A percentile compares a stretch with the other conserved stretches of the same genome.
Evolutionary conservation across 2,888 invertebrate species (phyloP).

Genomic region (Chouioia cunea): DNA sequence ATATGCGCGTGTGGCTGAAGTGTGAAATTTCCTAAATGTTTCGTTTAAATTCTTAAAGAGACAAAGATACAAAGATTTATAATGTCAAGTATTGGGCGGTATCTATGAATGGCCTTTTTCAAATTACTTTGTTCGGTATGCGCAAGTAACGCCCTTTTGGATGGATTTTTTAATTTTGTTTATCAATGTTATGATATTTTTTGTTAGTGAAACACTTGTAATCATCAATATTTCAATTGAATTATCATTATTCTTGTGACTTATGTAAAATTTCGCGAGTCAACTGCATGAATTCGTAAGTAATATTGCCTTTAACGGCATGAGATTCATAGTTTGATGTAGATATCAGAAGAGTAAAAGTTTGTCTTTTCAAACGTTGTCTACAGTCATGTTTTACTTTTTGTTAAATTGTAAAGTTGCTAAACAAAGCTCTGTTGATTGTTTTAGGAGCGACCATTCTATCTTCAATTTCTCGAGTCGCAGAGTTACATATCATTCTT

Average conservation of each 20-base stretch:
- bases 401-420: slow-evolving; percentile 48
- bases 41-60: slow-evolving; percentile 26
- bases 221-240: too few relatives aligned
- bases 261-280: too few relatives aligned
- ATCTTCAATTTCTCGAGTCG: slow-evolving; percentile 26
- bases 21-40: slow-evolving; percentile 37
- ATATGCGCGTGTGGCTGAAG: neutral
- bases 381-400: neutral
- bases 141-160: too few relatives aligned
- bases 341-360: slow-evolving; percentile 45
- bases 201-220: too few relatives aligned
- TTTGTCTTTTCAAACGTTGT: slow-evolving; percentile 36
- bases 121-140: too few relatives aligned
- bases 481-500: neutral
- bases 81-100: slow-evolving; percentile 39
- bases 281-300: slow-evolving; percentile 13
- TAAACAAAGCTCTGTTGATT: slow-evolving; percentile 67
- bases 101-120: slow-evolving; percentile 19
- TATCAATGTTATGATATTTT: too few relatives aligned
- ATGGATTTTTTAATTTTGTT: too few relatives aligned
- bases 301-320: slow-evolving; percentile 43
- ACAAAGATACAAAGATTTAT: slow-evolving; percentile 43
- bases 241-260: too few relatives aligned
- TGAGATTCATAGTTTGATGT: slow-evolving; percentile 29
- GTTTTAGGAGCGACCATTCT: slow-evolving; percentile 59